Base-by-base conservation (phyloP, 2,113 vertebrate genomes). In the Leucosticte australis region DNA sequence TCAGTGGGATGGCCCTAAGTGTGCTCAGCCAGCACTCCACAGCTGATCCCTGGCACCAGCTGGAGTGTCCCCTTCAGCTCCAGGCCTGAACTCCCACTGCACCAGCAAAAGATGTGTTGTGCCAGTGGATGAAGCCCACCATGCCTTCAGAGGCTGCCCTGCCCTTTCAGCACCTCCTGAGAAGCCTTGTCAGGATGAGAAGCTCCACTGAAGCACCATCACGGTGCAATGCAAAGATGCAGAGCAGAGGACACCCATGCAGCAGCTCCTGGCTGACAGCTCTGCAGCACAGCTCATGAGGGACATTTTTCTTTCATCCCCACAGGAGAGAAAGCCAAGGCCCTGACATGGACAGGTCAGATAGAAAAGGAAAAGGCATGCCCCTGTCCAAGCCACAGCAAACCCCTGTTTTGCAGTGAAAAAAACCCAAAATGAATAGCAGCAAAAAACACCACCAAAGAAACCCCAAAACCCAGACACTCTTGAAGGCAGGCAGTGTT, bases 401-500 rank as follows among this genome's bases (percentile, higher is more conserved):
- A 65, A 59, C 5, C 5, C 7, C 3, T 63, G 6, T 28, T 71
- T 28, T 64, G 27, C 14, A 77, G 39, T 46, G 86, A 39, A 37
- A 86, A 86, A 33, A 89, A 6, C 0, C 2, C 15, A 57, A 65
- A 67, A 67, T 9, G 3, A 82, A 60, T 4, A 52, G 10, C 5
- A 53, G 26, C 7, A 59, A 76, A 46, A 75, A 44, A 39, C 6
- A 17, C 2, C 35, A 69, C n/a, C 11, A 46, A 19, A 16, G 23
- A 53, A 37, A 0, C 1, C 3, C 3, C 21, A 39, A 56, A 27
- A 7, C 2, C 1, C 15, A 70, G 28, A 30, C 18, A 50, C 16
- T 50, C 17, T 12, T 44, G 47, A 76, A 80, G 44, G 24, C 37
- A 67, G 9, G 27, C 11, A 69, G 27, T 39, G 16, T 47, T 77